Percentiles rank a stretch among this genome's conserved stretches.
Evolutionary conservation across 2,113 vertebrate genomes (phyloP).

Genomic region (Cephalopterus ornatus): DNA sequence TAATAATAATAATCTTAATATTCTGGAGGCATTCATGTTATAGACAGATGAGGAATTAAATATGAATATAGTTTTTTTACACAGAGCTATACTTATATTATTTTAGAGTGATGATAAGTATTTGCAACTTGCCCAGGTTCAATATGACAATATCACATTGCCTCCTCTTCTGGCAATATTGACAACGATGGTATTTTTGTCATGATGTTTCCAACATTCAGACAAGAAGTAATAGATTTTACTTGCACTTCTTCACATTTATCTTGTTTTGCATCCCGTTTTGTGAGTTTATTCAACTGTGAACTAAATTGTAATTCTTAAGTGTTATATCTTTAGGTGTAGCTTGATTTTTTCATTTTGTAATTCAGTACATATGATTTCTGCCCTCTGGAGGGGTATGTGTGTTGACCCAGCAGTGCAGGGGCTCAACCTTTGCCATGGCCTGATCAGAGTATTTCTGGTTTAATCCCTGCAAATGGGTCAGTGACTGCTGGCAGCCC

Average conservation of each 20-base stretch:
- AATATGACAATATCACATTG: neutral
- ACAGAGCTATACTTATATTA: neutral
- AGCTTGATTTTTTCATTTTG: neutral
- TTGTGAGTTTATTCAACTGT: neutral
- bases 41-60: neutral
- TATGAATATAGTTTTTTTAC: neutral
- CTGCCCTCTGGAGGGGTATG: neutral
- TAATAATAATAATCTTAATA: neutral
- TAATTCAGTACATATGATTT: neutral
- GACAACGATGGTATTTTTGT: neutral
- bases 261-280: neutral
- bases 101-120: neutral
- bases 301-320: neutral
- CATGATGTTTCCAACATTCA: neutral
- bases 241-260: neutral
- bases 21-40: neutral
- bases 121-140: neutral
- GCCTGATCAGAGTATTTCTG: fast-evolving
- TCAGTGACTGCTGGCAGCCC: neutral
- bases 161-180: neutral
- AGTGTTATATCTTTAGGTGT: neutral
- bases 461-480: neutral
- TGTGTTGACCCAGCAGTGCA: fast-evolving
- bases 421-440: fast-evolving
- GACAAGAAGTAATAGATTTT: neutral